Conservation (phyloP, 2,888 invertebrate species). For the Tetheella fluctuosa region DNA sequence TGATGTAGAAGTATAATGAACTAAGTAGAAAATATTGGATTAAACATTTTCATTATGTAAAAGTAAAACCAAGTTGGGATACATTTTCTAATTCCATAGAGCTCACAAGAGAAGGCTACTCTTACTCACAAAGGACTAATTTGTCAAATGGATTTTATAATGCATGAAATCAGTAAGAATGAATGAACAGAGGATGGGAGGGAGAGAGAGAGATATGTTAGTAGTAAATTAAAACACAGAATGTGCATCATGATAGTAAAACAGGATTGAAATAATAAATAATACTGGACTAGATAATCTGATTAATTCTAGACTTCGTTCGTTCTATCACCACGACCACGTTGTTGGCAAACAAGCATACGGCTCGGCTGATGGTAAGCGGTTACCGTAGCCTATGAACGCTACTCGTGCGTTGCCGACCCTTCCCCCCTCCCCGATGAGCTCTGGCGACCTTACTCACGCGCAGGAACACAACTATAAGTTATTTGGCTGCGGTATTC, state of each 20-base stretch:
- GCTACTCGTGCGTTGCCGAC: too few species aligned
- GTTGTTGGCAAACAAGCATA: too few species aligned
- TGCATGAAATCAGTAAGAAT: not conserved
- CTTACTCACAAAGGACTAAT: slow-evolving; percentile 10
- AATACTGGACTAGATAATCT: too few species aligned
- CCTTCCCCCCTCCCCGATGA: too few species aligned
- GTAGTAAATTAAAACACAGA: slow-evolving; percentile 3
- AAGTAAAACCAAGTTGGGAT: not conserved
- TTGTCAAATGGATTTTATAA: slow-evolving; percentile 5
- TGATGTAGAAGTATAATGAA: not conserved
- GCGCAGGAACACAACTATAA: too few species aligned
- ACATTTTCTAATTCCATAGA: not conserved
- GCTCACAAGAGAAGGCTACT: not conserved
- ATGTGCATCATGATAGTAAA: not conserved
- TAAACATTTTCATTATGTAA: not conserved
- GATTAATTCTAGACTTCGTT: too few species aligned
- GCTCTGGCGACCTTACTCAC: too few species aligned
- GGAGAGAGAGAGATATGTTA: not conserved
- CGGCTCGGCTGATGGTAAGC: too few species aligned
- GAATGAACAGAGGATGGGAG: too few species aligned
- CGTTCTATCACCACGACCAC: too few species aligned
- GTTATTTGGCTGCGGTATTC: too few species aligned
- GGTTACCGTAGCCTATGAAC: too few species aligned
- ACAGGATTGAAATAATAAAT: not conserved
- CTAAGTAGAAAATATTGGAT: not conserved